Conservation (phyloP, 2,888 invertebrate genomes). For the Eupithecia vulgata region DNA sequence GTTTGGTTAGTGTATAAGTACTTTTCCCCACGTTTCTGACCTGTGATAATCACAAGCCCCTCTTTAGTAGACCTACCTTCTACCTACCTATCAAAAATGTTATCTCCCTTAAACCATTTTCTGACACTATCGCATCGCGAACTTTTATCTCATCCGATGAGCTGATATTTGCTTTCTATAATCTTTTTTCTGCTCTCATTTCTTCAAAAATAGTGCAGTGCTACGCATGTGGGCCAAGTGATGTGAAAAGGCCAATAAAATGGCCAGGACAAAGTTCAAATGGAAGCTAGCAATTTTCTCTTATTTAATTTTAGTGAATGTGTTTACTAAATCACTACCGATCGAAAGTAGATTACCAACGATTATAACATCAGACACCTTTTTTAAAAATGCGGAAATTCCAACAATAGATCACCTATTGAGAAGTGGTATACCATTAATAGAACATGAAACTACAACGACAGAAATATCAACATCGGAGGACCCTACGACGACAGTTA, state of each 20-base stretch:
- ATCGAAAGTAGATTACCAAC: slow-evolving; percentile 42
- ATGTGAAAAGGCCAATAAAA: slow-evolving; percentile 57
- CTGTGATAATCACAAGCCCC: slow-evolving; percentile 27
- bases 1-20: background rate
- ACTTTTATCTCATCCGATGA: slow-evolving; percentile 40
- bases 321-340: slow-evolving; percentile 59
- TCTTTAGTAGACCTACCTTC: too few species aligned
- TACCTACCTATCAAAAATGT: slow-evolving; percentile 38
- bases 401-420: slow-evolving; percentile 27
- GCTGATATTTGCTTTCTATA: slow-evolving; percentile 3
- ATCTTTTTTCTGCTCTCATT: slow-evolving; percentile 47
- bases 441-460: slow-evolving; percentile 29
- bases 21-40: slow-evolving; percentile 8
- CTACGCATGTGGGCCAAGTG: slow-evolving; percentile 52
- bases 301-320: slow-evolving; percentile 52
- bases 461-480: slow-evolving; percentile 14
- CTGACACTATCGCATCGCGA: slow-evolving; percentile 61
- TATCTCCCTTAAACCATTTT: slow-evolving; percentile 47
- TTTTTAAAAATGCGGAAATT: slow-evolving; percentile 40
- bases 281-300: slow-evolving; percentile 58
- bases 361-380: slow-evolving; percentile 39
- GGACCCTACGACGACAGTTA: slow-evolving; percentile 3
- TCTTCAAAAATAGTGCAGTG: slow-evolving; percentile 46
- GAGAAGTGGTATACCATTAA: slow-evolving; percentile 20
- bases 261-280: slow-evolving; percentile 64